Evolutionary conservation across 1,140 invertebrate genomes (phyloP), one percentile per base, ranked within the genome.

Genomic region (Pseudomyrmex dendroicus): DNA sequence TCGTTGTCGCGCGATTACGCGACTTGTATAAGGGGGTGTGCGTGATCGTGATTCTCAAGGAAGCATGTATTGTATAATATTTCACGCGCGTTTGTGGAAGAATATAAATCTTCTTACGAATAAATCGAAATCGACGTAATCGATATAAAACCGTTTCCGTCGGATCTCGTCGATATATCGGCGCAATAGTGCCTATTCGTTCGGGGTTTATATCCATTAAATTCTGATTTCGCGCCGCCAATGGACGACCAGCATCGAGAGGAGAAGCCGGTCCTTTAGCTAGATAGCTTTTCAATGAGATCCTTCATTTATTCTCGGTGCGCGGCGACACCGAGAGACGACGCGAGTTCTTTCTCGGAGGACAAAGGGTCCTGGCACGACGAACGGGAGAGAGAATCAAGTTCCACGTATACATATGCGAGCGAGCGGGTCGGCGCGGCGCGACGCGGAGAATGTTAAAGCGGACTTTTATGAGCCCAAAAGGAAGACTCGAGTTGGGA

Each of bases 191-290:
- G 82, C 84, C 64, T 84, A 52, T 83, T 87, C 88, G 89, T 85
- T 92, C 90, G 87, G 82, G 86, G 90, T 86, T 92, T 91, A 89
- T 89, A 84, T 78, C 88, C 90, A 89, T 91, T 91, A 89, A 90
- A 91, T 84, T 87, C 88, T 88, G 89, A 89, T 90, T 88, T 91
- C 73, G 85, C 64, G 85, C 64, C 78, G 83, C 46, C 74, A 52
- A 64, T 48, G 57, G 15, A 48, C 66, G 73, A 64, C 62, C 59
- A 56, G 35, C 25, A 57, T 54, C 57, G 35, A 72, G 80, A 86
- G 74, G 89, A 91, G 83, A 83, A 85, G 80, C 88, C 5, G 70
- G 76, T 70, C 82, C 83, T 83, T 67, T 77, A 83, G 77, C 70
- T 77, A 86, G 86, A 91, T 91, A 89, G 84, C 84, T 90, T 89